Conservation (phyloP, 2,113 vertebrate species). For the Rhynchomys soricoides region DNA sequence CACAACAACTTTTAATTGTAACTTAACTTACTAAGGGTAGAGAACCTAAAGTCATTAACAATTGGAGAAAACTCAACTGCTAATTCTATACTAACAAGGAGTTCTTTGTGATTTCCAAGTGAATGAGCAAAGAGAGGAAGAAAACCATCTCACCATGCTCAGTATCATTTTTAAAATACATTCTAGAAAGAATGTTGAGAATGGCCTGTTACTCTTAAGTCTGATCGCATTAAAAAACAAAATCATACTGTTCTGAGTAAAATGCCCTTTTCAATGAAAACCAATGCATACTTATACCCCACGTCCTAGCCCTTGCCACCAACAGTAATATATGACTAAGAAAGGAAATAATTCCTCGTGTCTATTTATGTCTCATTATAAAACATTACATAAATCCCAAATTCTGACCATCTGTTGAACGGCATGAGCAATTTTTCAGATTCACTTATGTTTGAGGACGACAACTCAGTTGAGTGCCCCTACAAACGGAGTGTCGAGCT, state of each 20-base stretch:
- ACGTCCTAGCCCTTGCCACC: not conserved
- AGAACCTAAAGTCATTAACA: constrained; percentile 40
- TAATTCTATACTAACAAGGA: constrained; percentile 24
- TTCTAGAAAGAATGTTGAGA: not conserved
- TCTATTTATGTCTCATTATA: constrained; percentile 14
- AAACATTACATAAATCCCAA: constrained; percentile 20
- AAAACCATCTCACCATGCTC: not conserved
- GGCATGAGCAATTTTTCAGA: constrained; percentile 37
- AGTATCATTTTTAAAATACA: not conserved
- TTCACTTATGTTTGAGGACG: constrained; percentile 5
- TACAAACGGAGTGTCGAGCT: constrained; percentile 5
- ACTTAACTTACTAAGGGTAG: not conserved
- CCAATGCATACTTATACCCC: not conserved
- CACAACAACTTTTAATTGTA: constrained; percentile 33
- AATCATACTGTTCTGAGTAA: not conserved
- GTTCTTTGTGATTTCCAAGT: constrained; percentile 7
- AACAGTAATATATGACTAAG: constrained; percentile 11
- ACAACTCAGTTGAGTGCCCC: not conserved
- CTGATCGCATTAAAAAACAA: not conserved
- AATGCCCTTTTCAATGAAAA: not conserved
- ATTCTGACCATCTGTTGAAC: not conserved
- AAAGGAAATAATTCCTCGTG: not conserved
- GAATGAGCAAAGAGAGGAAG: constrained; percentile 18
- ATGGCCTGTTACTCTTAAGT: not conserved
- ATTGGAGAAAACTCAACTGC: not conserved